Percentiles rank a stretch among this genome's conserved stretches.
phyloP scores from a whole-genome alignment of 92 coral and sea anemone species.

The Porites evermanni region DNA sequence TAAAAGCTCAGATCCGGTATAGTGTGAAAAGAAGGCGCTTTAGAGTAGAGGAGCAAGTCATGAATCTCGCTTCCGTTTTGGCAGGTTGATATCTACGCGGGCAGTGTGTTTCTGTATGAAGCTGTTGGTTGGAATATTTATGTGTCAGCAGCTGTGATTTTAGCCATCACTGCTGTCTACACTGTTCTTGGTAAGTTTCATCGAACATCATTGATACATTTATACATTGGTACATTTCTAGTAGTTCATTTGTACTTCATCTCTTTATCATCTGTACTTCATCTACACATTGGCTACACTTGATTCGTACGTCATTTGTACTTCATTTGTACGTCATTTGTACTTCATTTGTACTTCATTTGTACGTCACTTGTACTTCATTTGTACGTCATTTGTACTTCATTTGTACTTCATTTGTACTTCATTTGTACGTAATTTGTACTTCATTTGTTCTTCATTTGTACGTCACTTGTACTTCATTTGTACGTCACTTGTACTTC shows the following conservation, averaged over 20 bases:
- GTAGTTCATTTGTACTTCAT: background rate
- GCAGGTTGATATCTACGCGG: slow-evolving; percentile 98
- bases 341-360: background rate
- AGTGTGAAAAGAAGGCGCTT: too few relatives aligned
- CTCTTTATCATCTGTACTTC: background rate
- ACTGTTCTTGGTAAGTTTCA: slow-evolving; percentile 83
- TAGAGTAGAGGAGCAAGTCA: too few relatives aligned
- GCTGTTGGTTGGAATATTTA: slow-evolving; percentile 96
- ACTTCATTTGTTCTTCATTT: too few relatives aligned
- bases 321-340: background rate
- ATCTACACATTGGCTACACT: background rate
- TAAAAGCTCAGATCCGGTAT: too few relatives aligned
- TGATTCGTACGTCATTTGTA: background rate
- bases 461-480: too few relatives aligned
- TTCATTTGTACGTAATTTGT: too few relatives aligned
- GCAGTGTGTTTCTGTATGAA: slow-evolving; percentile 94
- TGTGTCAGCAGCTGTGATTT: slow-evolving; percentile 83
- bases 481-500: too few relatives aligned
- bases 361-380: background rate
- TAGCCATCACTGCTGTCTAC: slow-evolving; percentile 93
- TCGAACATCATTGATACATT: background rate
- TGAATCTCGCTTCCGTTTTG: background rate
- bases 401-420: too few relatives aligned
- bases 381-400: too few relatives aligned
- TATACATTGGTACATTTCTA: background rate